Evolutionary conservation across 1,140 invertebrate species (phyloP).

Genomic region (Nasonia longicornis): DNA sequence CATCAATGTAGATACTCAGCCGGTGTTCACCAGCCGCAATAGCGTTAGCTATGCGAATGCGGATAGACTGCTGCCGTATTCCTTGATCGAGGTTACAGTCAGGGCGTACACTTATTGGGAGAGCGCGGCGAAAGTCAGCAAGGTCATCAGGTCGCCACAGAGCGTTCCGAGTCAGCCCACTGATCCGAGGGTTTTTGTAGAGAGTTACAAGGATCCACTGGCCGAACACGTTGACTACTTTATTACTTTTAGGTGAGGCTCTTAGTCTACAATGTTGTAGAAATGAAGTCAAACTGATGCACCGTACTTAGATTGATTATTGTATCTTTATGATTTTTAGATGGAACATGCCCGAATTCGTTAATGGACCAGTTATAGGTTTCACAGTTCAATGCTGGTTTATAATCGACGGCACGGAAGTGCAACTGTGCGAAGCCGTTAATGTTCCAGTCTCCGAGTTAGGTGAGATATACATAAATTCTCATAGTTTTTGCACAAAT

Average conservation of each 20-base stretch:
- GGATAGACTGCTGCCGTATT: constrained; percentile 75
- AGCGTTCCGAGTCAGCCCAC: constrained; percentile 79
- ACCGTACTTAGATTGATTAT: constrained; percentile 45
- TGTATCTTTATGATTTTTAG: constrained; percentile 64
- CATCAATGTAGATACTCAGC: constrained; percentile 62
- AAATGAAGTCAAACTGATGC: background rate
- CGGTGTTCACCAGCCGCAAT: constrained; percentile 62
- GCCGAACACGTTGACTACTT: constrained; percentile 67
- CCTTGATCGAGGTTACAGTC: constrained; percentile 77
- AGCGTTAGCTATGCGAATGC: constrained; percentile 66
- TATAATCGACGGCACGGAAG: constrained; percentile 55
- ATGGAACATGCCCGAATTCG: constrained; percentile 80
- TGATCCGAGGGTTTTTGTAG: constrained; percentile 78
- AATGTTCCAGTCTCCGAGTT: constrained; percentile 49
- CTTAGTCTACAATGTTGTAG: background rate
- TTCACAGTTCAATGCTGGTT: constrained; percentile 82
- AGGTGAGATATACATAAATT: constrained; percentile 15
- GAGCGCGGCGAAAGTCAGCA: constrained; percentile 73
- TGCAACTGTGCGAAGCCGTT: constrained; percentile 56
- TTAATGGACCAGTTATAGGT: constrained; percentile 81
- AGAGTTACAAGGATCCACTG: constrained; percentile 61
- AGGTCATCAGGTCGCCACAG: constrained; percentile 75
- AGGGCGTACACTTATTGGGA: constrained; percentile 89
- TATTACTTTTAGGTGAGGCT: constrained; percentile 69
- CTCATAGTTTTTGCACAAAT: background rate